These are phyloP conservation scores for Lycaon pictus DNA, from an alignment of 2,113 vertebrate species.

Conservation along the genomic window DNA sequence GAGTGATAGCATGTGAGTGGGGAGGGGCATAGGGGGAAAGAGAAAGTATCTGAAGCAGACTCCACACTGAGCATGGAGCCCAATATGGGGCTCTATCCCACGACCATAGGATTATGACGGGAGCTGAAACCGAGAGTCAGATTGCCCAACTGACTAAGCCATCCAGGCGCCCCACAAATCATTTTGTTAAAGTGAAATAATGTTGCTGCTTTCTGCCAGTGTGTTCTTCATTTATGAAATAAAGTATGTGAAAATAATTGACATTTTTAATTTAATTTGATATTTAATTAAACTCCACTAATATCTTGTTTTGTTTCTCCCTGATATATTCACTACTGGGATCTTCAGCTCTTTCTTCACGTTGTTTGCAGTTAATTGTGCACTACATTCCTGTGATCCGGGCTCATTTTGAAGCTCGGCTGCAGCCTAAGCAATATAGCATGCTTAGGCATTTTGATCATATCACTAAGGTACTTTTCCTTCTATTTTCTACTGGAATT, in stretches of 20 bases:
- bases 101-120: neutral
- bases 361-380: conserved; percentile 98
- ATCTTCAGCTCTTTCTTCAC: conserved; percentile 94
- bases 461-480: conserved; percentile 95
- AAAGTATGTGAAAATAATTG: conserved; percentile 46
- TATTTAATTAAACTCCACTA: conserved; percentile 46
- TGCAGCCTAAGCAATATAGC: conserved; percentile 96
- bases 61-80: neutral
- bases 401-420: conserved; percentile 96
- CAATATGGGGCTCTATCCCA: neutral
- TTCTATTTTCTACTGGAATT: conserved; percentile 62
- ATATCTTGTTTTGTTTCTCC: conserved; percentile 59
- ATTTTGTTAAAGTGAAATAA: neutral
- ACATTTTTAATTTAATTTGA: conserved; percentile 18
- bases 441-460: conserved; percentile 98
- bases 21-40: neutral
- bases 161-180: neutral
- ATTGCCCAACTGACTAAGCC: neutral
- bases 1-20: neutral
- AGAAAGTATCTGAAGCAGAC: neutral
- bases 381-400: conserved; percentile 98
- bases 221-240: conserved; percentile 54
- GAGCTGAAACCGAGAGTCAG: neutral
- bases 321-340: neutral
- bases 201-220: conserved; percentile 38